These are phyloP conservation scores for Nineta flava DNA, from an alignment of 2,888 invertebrate genomes.

Conservation along the genomic window DNA sequence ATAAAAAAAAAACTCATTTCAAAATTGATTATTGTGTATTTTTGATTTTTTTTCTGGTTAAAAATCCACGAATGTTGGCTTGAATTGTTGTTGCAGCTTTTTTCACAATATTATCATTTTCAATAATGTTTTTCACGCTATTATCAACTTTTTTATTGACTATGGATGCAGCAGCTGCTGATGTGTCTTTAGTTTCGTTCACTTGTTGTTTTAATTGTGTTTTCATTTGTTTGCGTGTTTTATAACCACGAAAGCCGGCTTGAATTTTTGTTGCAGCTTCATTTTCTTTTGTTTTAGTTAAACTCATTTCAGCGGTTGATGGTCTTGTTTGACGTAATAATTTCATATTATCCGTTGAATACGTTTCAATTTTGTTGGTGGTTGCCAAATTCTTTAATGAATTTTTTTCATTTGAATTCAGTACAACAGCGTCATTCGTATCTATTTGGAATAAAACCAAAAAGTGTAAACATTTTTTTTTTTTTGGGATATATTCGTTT, in stretches of 20 bases:
- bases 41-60: conserved; percentile 24
- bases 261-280: conserved; percentile 46
- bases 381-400: not conserved
- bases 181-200: conserved; percentile 1
- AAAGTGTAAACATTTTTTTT: too few relatives aligned
- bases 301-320: not conserved
- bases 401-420: too few relatives aligned
- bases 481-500: too few relatives aligned
- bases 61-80: conserved; percentile 35
- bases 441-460: too few relatives aligned
- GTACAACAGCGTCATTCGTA: too few relatives aligned
- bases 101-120: conserved; percentile 19
- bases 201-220: conserved; percentile 1
- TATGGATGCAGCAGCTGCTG: not conserved
- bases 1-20: too few relatives aligned
- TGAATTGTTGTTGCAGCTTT: conserved; percentile 37
- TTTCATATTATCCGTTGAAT: too few relatives aligned
- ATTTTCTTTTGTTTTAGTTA: not conserved
- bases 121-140: conserved; percentile 4
- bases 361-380: not conserved
- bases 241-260: conserved; percentile 49
- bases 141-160: conserved; percentile 3
- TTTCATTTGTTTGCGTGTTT: conserved; percentile 17
- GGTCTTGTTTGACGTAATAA: too few relatives aligned
- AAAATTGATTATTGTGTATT: not conserved